These are phyloP conservation scores for Macquaria australasica DNA, from an alignment of 2,113 vertebrate species.

Conservation along the genomic window DNA sequence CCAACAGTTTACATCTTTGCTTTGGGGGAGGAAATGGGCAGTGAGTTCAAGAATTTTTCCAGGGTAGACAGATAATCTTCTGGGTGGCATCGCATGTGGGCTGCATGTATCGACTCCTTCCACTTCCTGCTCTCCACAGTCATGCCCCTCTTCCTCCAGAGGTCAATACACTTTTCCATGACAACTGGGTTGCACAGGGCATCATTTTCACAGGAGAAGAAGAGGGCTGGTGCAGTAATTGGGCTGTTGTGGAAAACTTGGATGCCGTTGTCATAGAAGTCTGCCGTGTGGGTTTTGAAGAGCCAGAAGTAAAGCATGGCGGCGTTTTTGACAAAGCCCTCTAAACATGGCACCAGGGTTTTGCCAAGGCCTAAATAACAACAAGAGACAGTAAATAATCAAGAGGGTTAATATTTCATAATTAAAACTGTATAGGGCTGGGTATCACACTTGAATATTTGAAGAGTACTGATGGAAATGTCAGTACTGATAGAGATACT, in stretches of 20 bases:
- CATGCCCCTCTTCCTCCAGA: constrained; percentile 65
- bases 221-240: constrained; percentile 55
- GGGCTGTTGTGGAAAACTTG: constrained; percentile 59
- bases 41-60: constrained; percentile 58
- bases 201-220: constrained; percentile 78
- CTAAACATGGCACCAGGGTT: constrained; percentile 71
- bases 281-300: constrained; percentile 55
- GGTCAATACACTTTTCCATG: constrained; percentile 58
- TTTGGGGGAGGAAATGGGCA: constrained; percentile 5
- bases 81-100: constrained; percentile 74
- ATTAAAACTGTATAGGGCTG: no score
- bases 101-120: constrained; percentile 64
- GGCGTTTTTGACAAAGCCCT: constrained; percentile 41
- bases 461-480: no score
- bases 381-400: background rate
- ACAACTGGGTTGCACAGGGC: constrained; percentile 48
- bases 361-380: constrained; percentile 72
- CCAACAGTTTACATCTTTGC: background rate
- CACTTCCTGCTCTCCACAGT: constrained; percentile 67
- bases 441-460: background rate
- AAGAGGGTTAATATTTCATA: background rate
- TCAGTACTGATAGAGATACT: background rate
- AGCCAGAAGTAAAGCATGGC: constrained; percentile 76
- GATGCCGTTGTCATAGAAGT: constrained; percentile 57
- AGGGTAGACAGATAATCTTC: constrained; percentile 64